Evolutionary conservation across 35 echinoderm and acorn worm species (phyloP).

Genomic region (Apostichopus japonicus): DNA sequence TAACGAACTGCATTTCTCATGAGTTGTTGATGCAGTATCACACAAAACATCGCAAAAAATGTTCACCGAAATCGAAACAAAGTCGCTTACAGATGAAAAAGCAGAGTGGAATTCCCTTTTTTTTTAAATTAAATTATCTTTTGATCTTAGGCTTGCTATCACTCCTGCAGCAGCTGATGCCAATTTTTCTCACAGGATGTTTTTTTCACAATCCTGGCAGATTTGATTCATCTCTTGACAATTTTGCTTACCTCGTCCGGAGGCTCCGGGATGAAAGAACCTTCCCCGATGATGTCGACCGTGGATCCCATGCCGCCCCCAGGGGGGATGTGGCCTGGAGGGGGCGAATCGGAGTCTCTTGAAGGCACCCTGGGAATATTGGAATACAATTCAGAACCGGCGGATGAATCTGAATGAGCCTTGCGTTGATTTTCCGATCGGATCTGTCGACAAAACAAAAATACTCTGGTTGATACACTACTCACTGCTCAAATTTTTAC

Average conservation of each 20-base stretch:
- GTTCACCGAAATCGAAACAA: too few relatives aligned
- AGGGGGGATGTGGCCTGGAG: slow-evolving; percentile 35
- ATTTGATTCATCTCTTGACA: neutral
- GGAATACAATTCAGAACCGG: slow-evolving; percentile 36
- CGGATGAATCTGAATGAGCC: neutral
- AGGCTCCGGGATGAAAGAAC: slow-evolving; percentile 44
- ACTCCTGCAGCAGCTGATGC: neutral
- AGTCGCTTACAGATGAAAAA: too few relatives aligned
- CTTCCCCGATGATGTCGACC: slow-evolving; percentile 31
- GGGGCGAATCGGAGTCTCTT: slow-evolving; percentile 42
- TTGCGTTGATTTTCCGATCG: slow-evolving; percentile 36
- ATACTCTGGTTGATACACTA: neutral
- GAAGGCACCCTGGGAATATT: slow-evolving; percentile 52
- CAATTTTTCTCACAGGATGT: neutral
- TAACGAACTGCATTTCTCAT: too few relatives aligned
- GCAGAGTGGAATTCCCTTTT: too few relatives aligned
- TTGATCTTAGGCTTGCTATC: too few relatives aligned
- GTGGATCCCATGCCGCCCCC: slow-evolving; percentile 18
- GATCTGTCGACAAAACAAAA: slow-evolving; percentile 25
- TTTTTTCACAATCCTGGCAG: neutral
- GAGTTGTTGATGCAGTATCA: too few relatives aligned
- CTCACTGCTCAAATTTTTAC: too few relatives aligned
- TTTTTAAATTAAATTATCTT: too few relatives aligned
- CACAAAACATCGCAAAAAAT: too few relatives aligned
- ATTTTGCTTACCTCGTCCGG: slow-evolving; percentile 45